A percentile compares a stretch with the other conserved stretches of the same genome.
phyloP scores from a whole-genome alignment of 2,113 vertebrate species.

The Oostethus manadensis region DNA sequence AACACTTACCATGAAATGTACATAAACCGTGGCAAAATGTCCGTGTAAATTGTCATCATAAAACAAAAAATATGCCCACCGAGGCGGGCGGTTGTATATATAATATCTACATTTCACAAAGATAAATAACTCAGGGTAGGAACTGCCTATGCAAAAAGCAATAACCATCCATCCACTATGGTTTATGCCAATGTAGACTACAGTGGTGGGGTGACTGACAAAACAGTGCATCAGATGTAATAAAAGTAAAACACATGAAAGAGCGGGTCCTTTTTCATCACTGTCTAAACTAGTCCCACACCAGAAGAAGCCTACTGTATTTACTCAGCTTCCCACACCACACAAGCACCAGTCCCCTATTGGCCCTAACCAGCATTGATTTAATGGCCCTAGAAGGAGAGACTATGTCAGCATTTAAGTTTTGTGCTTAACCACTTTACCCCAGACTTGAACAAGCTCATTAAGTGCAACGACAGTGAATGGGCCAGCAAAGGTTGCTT shows the following conservation, averaged over 20 bases:
- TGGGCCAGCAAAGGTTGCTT: conserved; percentile 42
- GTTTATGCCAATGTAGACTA: too few species aligned
- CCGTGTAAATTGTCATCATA: too few species aligned
- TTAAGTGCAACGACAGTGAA: conserved; percentile 56
- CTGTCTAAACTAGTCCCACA: background rate
- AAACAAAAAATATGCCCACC: too few species aligned
- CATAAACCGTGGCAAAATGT: too few species aligned
- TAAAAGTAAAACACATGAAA: background rate
- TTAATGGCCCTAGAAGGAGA: conserved; percentile 33
- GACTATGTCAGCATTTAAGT: conserved; percentile 47
- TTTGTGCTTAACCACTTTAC: conserved; percentile 52
- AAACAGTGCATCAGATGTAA: background rate
- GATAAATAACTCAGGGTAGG: too few species aligned
- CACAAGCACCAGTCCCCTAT: conserved; percentile 6
- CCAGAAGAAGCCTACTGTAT: background rate
- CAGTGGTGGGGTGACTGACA: background rate
- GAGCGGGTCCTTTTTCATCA: background rate
- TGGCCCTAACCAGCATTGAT: conserved; percentile 43
- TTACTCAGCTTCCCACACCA: background rate
- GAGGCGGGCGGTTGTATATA: too few species aligned
- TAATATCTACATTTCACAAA: too few species aligned
- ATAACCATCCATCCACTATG: too few species aligned
- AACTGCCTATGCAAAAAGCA: too few species aligned
- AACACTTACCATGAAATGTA: too few species aligned
- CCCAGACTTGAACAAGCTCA: conserved; percentile 54